Percentiles rank a stretch among this genome's conserved stretches.
phyloP scores from a whole-genome alignment of 2,888 invertebrate species.

The Lepeophtheirus nordmannii region DNA sequence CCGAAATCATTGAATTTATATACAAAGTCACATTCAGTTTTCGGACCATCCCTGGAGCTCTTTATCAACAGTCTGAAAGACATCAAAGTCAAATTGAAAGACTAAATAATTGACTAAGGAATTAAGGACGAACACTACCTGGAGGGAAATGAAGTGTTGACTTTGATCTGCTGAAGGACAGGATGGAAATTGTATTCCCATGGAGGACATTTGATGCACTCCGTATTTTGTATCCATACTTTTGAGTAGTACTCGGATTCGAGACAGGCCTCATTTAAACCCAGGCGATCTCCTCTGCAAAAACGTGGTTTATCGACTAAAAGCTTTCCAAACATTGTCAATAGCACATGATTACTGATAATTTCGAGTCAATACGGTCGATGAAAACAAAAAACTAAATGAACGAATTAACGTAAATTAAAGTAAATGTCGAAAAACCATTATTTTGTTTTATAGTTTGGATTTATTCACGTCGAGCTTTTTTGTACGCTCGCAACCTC shows the following conservation, averaged over 20 bases:
- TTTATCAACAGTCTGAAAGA: too few relatives aligned
- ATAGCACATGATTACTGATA: too few relatives aligned
- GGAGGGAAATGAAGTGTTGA: not conserved
- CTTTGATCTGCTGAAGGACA: not conserved
- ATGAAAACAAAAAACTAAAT: too few relatives aligned
- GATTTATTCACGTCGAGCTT: too few relatives aligned
- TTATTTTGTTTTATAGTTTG: too few relatives aligned
- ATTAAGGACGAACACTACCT: not conserved
- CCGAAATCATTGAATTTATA: not conserved
- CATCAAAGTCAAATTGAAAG: too few relatives aligned
- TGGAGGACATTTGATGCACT: not conserved
- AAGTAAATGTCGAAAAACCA: too few relatives aligned
- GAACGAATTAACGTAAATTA: too few relatives aligned
- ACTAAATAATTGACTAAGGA: too few relatives aligned
- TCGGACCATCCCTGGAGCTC: too few relatives aligned
- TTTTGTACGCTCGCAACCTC: too few relatives aligned
- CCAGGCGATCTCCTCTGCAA: not conserved
- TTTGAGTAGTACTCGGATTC: not conserved
- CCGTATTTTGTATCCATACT: not conserved
- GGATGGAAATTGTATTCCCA: not conserved
- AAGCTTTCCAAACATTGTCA: not conserved
- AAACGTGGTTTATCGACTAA: not conserved
- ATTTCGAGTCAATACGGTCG: too few relatives aligned
- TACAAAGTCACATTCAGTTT: not conserved
- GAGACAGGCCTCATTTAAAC: not conserved